Base-by-base conservation (phyloP, 2,888 invertebrate genomes). In the Heliconius erato region DNA sequence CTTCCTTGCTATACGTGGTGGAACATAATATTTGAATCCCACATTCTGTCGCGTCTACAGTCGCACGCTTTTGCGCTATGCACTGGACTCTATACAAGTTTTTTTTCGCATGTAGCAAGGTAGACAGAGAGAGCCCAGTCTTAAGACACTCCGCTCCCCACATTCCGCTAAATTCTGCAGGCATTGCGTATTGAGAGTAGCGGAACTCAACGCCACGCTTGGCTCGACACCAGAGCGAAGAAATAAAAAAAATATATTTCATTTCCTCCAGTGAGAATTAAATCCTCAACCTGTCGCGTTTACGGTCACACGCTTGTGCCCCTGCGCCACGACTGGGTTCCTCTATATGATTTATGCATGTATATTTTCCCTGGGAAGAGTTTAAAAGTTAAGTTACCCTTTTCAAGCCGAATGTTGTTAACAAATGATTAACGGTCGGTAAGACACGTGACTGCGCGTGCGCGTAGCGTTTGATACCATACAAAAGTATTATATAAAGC, bases 391-490 rank as follows among this genome's bases (percentile, higher is more conserved):
- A 28, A 67, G 28, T 16, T 26, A 14, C 26, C 65, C 65, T 67
- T 67, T 67, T 28, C 26, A 65, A 67, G 26, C 28, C 16, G 32
- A 67, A 67, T 3, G 28, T 7, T 67, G 28, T 16, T 67, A 67
- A 67, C 67, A 67, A 67, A 67, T 26, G 65, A 26, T 67, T 32
- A 16, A 32, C 28, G 67, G 67, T 32, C 16, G 67, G 16, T n/a
- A 14, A 28, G 67, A 28, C 28, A 67, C 67, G 67, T 67, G 67
- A 16, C 67, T 67, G 67, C 67, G 67, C 67, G 67, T 67, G 67
- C 67, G 67, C 67, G 26, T 28, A 7, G 2, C 7, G 16, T 28
- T 28, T 28, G 28, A 16, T 67, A 32, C 16, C 16, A 32, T 7
- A 26, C 19, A 23, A 54, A 23, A 54, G 23, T 19, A 2, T 54